A percentile compares a stretch with the other conserved stretches of the same genome.
Evolutionary conservation across 2,113 vertebrate genomes (phyloP).

Genomic region (Ammodytes marinus): DNA sequence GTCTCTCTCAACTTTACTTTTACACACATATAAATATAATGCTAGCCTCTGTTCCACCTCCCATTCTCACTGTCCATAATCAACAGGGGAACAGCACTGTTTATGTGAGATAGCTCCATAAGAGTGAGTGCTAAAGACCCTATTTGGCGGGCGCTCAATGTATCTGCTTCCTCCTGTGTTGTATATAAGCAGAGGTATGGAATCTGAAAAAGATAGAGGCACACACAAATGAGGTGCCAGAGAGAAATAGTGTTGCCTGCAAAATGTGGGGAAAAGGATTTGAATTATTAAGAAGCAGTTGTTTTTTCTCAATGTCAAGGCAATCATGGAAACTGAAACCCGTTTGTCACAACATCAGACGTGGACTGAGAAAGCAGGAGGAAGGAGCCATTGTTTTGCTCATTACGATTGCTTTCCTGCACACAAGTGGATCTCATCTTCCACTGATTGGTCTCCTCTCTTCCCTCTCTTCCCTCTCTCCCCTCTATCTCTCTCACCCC

Average conservation of each 20-base stretch:
- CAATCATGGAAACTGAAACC: slow-evolving; percentile 30
- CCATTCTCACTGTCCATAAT: not conserved
- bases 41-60: not conserved
- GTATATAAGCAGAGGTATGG: not conserved
- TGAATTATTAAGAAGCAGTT: slow-evolving; percentile 57
- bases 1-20: not conserved
- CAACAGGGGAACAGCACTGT: slow-evolving; percentile 1
- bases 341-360: not conserved
- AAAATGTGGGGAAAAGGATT: not conserved
- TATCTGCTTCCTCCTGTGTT: slow-evolving; percentile 15
- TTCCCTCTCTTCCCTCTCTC: slow-evolving; percentile 7
- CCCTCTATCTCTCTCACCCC: slow-evolving; percentile 36
- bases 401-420: slow-evolving; percentile 3
- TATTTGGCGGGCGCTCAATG: not conserved
- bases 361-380: not conserved
- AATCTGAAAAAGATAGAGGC: slow-evolving; percentile 1
- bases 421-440: slow-evolving; percentile 15
- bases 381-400: not conserved
- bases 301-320: slow-evolving; percentile 41
- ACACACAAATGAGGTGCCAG: not conserved
- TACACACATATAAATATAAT: not conserved
- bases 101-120: slow-evolving; percentile 19
- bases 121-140: slow-evolving; percentile 24
- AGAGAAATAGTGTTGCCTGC: not conserved
- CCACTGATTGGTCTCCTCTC: slow-evolving; percentile 1